Percentiles rank a stretch among this genome's conserved stretches.
Conservation (phyloP, 2,797 vertebrate species). For the Pseudomugil gertrudae region DNA sequence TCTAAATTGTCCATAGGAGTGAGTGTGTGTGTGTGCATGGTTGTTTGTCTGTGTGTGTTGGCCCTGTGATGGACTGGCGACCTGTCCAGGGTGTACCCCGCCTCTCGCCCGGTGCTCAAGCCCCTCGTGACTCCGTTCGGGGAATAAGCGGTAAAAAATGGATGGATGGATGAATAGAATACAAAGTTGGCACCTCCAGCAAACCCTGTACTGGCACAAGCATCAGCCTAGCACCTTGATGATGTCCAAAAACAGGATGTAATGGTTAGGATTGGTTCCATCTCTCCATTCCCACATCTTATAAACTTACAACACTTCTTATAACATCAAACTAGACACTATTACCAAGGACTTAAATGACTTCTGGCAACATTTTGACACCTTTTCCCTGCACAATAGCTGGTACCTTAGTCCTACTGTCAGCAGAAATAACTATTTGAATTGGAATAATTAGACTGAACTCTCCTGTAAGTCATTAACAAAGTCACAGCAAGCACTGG, state of each 20-base stretch:
- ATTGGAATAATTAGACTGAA: neutral
- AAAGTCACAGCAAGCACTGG: neutral
- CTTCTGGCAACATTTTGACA: neutral
- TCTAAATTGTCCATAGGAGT: too few species aligned
- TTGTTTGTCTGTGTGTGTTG: too few species aligned
- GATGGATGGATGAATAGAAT: too few species aligned
- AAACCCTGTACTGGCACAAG: neutral
- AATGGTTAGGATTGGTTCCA: neutral
- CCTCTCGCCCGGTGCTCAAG: too few species aligned
- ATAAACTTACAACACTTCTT: too few species aligned
- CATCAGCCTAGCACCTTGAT: too few species aligned
- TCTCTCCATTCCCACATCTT: neutral
- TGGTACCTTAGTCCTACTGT: neutral
- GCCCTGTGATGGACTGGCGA: too few species aligned
- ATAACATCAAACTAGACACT: neutral
- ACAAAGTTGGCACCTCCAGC: too few species aligned
- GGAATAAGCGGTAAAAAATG: too few species aligned
- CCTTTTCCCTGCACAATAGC: neutral
- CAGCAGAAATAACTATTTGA: conserved; percentile 10
- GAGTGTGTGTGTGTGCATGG: too few species aligned
- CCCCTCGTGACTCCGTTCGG: too few species aligned
- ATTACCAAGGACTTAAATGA: neutral
- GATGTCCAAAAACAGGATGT: neutral
- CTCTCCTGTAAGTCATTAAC: conserved; percentile 11
- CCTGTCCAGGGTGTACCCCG: too few species aligned